phyloP scores from a whole-genome alignment of 2,888 invertebrate genomes.

The Drosophila buzzatii region DNA sequence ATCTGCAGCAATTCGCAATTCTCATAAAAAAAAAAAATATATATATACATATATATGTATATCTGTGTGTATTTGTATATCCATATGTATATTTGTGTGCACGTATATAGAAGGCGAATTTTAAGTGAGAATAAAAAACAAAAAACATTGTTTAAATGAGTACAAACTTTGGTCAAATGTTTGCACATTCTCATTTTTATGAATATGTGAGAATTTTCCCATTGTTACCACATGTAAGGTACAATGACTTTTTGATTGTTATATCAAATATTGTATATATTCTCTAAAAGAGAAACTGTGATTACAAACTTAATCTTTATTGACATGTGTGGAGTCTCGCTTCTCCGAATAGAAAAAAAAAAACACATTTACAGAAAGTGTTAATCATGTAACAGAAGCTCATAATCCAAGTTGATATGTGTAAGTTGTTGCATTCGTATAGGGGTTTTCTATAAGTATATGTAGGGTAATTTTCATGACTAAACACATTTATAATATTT shows the following conservation, averaged over 20 bases:
- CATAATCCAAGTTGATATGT: not conserved
- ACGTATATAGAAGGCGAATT: not conserved
- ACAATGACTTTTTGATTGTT: not conserved
- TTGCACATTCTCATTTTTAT: not conserved
- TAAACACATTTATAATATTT: not conserved
- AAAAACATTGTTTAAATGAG: not conserved
- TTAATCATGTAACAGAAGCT: not conserved
- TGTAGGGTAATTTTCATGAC: constrained; percentile 2
- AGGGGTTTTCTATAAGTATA: not conserved
- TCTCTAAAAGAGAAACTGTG: not conserved
- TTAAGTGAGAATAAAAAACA: not conserved
- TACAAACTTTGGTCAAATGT: constrained; percentile 1
- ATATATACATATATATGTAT: no score
- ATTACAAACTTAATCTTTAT: constrained; percentile 1
- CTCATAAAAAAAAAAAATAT: no score
- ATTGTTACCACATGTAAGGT: not conserved
- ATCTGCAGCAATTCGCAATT: constrained; percentile 12
- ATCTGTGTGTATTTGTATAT: not conserved
- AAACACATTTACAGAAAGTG: not conserved
- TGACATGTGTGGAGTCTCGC: not conserved
- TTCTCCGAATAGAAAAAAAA: not conserved
- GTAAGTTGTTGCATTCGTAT: not conserved
- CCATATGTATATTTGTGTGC: no score
- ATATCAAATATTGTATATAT: not conserved
- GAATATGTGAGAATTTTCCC: not conserved